These are phyloP conservation scores for Unio delphinus DNA, from an alignment of 2,888 invertebrate genomes.

Conservation along the genomic window DNA sequence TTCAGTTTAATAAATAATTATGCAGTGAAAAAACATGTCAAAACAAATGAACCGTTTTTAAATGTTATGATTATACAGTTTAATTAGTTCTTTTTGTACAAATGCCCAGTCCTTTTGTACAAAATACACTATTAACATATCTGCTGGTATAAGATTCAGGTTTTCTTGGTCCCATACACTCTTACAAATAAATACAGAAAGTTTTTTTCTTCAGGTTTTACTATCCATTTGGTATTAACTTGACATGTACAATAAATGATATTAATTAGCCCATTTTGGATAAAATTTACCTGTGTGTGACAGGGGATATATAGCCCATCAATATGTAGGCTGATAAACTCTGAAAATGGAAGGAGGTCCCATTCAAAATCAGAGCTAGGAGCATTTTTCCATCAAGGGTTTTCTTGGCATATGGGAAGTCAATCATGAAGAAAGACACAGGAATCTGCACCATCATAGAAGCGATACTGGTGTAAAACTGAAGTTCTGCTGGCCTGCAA, in stretches of 20 bases:
- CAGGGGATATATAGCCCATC: slow-evolving; percentile 86
- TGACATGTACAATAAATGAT: background rate
- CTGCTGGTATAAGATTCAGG: too few relatives aligned
- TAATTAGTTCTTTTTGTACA: too few relatives aligned
- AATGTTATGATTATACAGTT: too few relatives aligned
- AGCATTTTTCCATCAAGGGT: slow-evolving; percentile 74
- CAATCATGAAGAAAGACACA: slow-evolving; percentile 79
- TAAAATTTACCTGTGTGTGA: slow-evolving; percentile 76
- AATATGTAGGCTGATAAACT: slow-evolving; percentile 85
- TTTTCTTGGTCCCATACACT: too few relatives aligned
- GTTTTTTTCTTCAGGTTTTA: background rate
- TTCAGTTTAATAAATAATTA: too few relatives aligned
- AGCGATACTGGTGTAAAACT: slow-evolving; percentile 84
- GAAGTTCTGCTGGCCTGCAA: slow-evolving; percentile 82
- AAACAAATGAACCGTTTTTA: too few relatives aligned
- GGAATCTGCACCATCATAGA: slow-evolving; percentile 83
- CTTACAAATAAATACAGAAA: too few relatives aligned
- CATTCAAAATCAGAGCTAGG: slow-evolving; percentile 79
- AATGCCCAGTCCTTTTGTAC: too few relatives aligned
- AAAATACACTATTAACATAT: too few relatives aligned
- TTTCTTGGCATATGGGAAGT: slow-evolving; percentile 74
- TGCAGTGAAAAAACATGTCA: too few relatives aligned
- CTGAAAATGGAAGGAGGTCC: slow-evolving; percentile 85
- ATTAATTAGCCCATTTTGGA: background rate
- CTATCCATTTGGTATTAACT: background rate